phyloP scores from a whole-genome alignment of 2,888 invertebrate genomes.

The Lamellibrachia columna region DNA sequence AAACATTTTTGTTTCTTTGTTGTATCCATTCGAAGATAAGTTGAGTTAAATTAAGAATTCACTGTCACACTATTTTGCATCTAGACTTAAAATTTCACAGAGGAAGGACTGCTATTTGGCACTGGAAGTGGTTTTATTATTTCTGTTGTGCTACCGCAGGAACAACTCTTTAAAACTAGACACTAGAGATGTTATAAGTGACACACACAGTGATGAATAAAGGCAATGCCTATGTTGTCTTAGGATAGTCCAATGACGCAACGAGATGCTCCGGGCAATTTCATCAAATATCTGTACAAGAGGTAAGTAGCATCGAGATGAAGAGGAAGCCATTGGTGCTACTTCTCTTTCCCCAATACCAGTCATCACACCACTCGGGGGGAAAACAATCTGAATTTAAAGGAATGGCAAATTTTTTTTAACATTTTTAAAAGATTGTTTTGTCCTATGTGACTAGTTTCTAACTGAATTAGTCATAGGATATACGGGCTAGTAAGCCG shows the following conservation, averaged over 20 bases:
- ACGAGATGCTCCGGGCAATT: conserved; percentile 41
- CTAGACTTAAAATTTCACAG: not conserved
- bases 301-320: conserved; percentile 21
- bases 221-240: not conserved
- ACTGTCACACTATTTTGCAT: not conserved
- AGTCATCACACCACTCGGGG: not conserved
- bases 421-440: too few relatives aligned
- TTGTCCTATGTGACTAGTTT: too few relatives aligned
- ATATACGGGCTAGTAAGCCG: too few relatives aligned
- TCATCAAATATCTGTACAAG: conserved; percentile 37
- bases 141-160: not conserved
- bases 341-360: not conserved
- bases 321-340: too few relatives aligned
- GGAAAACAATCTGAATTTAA: too few relatives aligned
- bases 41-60: not conserved
- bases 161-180: not conserved
- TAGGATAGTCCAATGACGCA: conserved; percentile 37
- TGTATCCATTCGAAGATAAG: too few relatives aligned
- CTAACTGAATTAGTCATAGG: too few relatives aligned
- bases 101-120: not conserved
- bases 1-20: too few relatives aligned
- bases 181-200: not conserved
- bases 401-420: too few relatives aligned
- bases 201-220: not conserved
- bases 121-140: not conserved